Conservation (phyloP, 2,888 invertebrate genomes). For the Scrobipalpa atriplicella region DNA sequence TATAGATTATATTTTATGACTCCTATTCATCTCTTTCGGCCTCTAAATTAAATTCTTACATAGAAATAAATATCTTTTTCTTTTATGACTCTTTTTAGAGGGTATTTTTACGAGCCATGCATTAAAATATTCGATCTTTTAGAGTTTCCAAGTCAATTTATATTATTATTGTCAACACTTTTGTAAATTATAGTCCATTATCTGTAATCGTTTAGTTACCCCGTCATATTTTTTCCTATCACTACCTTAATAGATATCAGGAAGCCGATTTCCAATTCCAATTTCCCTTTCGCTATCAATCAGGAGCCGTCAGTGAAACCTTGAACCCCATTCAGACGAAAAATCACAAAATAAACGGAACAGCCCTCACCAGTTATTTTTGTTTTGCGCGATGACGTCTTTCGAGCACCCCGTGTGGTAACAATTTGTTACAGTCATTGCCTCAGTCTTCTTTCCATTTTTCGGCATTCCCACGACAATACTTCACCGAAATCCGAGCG, state of each 20-base stretch:
- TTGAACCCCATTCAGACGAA: constrained; percentile 19
- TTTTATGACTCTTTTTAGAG: constrained; percentile 50
- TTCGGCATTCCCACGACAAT: constrained; percentile 6
- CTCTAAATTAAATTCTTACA: constrained; percentile 51
- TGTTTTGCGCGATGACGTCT: not conserved
- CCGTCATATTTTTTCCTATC: not conserved
- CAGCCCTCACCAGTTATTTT: not conserved
- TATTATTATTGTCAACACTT: too few relatives aligned
- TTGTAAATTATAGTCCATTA: constrained; percentile 57
- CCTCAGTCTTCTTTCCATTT: constrained; percentile 12
- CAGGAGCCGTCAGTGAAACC: constrained; percentile 28
- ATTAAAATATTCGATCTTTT: too few relatives aligned
- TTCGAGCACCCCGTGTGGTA: not conserved
- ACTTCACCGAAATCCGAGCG: constrained; percentile 7
- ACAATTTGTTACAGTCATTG: not conserved
- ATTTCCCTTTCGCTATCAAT: constrained; percentile 27
- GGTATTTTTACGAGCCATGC: too few relatives aligned
- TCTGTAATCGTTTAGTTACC: not conserved
- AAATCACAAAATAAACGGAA: constrained; percentile 22
- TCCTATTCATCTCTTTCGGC: constrained; percentile 33
- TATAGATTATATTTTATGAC: not conserved
- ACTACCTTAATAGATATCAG: not conserved
- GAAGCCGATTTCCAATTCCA: constrained; percentile 18
- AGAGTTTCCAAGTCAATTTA: too few relatives aligned
- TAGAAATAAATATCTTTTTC: constrained; percentile 53